phyloP scores from a whole-genome alignment of 1,140 invertebrate genomes.

The Drosophila insularis region DNA sequence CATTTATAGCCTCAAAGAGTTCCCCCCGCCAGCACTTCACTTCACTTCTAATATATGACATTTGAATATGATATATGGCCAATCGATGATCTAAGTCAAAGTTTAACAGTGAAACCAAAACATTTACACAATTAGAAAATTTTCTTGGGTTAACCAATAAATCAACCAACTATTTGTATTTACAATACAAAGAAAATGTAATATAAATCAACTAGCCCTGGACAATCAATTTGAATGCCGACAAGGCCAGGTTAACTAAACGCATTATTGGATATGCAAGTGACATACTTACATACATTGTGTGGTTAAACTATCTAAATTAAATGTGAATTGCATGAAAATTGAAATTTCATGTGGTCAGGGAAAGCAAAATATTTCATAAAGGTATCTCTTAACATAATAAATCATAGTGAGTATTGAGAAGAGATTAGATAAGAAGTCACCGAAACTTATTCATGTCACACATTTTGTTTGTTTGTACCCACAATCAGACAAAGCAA shows the following conservation, averaged over 20 bases:
- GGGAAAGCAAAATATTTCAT: too few relatives aligned
- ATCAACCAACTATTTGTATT: slow-evolving; percentile 29
- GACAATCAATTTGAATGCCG: slow-evolving; percentile 36
- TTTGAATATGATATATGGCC: slow-evolving; percentile 40
- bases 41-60: background rate
- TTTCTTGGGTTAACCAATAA: slow-evolving; percentile 39
- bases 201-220: slow-evolving; percentile 26
- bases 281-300: slow-evolving; percentile 8
- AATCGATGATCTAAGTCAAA: slow-evolving; percentile 45
- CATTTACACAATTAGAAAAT: slow-evolving; percentile 52
- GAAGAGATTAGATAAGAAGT: too few relatives aligned
- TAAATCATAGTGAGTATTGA: too few relatives aligned
- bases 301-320: background rate
- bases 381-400: too few relatives aligned
- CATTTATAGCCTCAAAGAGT: slow-evolving; percentile 24
- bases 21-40: background rate
- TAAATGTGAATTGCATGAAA: background rate
- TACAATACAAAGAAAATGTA: slow-evolving; percentile 15
- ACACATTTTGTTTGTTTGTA: too few relatives aligned
- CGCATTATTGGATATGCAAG: slow-evolving; percentile 1
- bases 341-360: background rate
- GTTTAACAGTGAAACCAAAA: slow-evolving; percentile 24
- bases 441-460: too few relatives aligned
- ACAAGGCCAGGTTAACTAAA: slow-evolving; percentile 13
- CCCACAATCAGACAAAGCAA: too few relatives aligned